These are phyloP conservation scores for Sarcophaga rosellei DNA, from an alignment of 2,888 invertebrate genomes.

Conservation along the genomic window DNA sequence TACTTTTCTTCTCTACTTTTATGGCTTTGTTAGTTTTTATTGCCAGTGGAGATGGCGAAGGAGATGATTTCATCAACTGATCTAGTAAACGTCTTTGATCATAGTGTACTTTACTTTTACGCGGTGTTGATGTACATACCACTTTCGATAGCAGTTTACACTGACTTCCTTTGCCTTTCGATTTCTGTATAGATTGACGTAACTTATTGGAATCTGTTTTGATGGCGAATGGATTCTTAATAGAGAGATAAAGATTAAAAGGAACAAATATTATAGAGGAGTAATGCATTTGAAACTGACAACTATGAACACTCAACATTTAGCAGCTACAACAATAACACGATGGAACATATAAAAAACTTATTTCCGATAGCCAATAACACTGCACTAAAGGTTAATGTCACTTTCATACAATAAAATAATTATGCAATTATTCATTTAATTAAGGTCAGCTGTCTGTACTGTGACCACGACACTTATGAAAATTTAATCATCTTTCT, in stretches of 20 bases:
- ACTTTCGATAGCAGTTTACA: constrained; percentile 36
- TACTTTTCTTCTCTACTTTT: constrained; percentile 16
- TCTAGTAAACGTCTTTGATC: constrained; percentile 74
- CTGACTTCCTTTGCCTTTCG: constrained; percentile 15
- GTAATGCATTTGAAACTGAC: not conserved
- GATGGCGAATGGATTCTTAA: constrained; percentile 34
- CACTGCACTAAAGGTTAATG: no score
- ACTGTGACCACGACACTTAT: no score
- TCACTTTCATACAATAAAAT: no score
- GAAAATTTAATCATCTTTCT: no score
- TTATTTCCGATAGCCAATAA: no score
- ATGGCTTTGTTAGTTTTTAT: constrained; percentile 29
- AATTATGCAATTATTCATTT: no score
- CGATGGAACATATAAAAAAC: not conserved
- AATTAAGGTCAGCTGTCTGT: no score
- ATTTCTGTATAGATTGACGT: constrained; percentile 45
- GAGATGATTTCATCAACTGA: constrained; percentile 69
- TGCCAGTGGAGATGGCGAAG: constrained; percentile 52
- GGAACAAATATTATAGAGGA: not conserved
- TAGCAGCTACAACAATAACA: not conserved
- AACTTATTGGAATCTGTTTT: constrained; percentile 28
- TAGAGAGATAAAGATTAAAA: not conserved
- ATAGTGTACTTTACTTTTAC: constrained; percentile 75
- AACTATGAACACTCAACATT: not conserved
- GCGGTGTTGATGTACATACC: constrained; percentile 78